Percentiles rank a stretch among this genome's conserved stretches.
Evolutionary conservation across 2,113 vertebrate species (phyloP).

Genomic region (Mungos mungo): DNA sequence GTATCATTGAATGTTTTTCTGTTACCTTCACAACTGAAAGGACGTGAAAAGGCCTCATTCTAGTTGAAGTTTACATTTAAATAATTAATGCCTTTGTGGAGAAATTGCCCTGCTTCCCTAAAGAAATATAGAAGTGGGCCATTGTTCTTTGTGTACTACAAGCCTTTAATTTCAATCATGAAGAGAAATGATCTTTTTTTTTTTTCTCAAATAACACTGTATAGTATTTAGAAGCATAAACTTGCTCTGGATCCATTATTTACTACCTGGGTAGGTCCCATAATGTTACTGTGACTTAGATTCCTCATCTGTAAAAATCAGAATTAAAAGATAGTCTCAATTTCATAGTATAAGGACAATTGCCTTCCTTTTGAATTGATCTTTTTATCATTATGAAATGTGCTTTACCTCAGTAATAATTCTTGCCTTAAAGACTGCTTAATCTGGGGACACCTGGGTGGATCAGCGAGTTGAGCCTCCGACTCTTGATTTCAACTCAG

Average conservation of each 20-base stretch:
- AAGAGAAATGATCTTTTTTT: background rate
- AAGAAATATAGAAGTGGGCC: slow-evolving; percentile 5
- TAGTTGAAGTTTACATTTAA: slow-evolving; percentile 35
- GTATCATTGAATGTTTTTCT: background rate
- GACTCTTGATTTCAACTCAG: too few species aligned
- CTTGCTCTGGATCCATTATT: slow-evolving; percentile 2
- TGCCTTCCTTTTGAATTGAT: background rate
- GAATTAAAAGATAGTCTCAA: background rate
- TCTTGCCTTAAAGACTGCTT: slow-evolving; percentile 17
- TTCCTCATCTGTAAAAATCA: background rate
- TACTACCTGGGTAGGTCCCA: background rate
- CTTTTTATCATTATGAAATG: background rate
- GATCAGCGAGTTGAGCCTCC: too few species aligned
- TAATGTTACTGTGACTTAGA: background rate
- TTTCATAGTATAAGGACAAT: background rate
- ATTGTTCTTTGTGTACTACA: background rate
- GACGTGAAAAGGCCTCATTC: background rate
- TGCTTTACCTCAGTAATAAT: background rate
- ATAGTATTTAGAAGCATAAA: background rate
- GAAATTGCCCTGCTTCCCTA: background rate
- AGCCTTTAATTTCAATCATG: background rate
- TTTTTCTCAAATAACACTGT: background rate
- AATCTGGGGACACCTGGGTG: background rate
- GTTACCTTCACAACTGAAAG: background rate
- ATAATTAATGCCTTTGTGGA: slow-evolving; percentile 3